These are phyloP conservation scores for Lissocephala sabroskyi DNA, from an alignment of 2,888 invertebrate genomes.

Conservation along the genomic window DNA sequence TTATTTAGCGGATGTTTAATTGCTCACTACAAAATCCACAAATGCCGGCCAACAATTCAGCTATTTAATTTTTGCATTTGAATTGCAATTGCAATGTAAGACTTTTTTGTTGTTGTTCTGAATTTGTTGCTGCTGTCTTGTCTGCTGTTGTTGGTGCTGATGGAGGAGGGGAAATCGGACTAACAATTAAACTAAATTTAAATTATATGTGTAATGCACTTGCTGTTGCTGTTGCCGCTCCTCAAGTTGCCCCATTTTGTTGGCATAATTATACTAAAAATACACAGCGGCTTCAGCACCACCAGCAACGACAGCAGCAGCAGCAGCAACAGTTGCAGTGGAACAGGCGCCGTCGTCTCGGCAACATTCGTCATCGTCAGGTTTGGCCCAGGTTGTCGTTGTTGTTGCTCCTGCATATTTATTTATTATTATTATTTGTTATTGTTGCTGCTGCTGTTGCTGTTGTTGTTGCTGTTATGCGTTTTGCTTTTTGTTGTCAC, in stretches of 20 bases:
- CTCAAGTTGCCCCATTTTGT: slow-evolving; percentile 17
- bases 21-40: too few relatives aligned
- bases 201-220: slow-evolving; percentile 59
- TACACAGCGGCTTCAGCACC: neutral
- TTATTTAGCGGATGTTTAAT: slow-evolving; percentile 71
- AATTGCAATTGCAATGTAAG: slow-evolving; percentile 57
- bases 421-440: slow-evolving; percentile 11
- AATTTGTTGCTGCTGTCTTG: slow-evolving; percentile 16
- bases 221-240: slow-evolving; percentile 17
- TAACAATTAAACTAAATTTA: slow-evolving; percentile 65
- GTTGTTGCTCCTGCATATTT: slow-evolving; percentile 14
- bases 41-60: slow-evolving; percentile 2
- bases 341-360: slow-evolving; percentile 2
- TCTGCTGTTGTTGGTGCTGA: slow-evolving; percentile 1
- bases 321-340: slow-evolving; percentile 18
- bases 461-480: slow-evolving; percentile 5
- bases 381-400: slow-evolving; percentile 5
- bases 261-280: slow-evolving; percentile 54
- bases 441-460: slow-evolving; percentile 12
- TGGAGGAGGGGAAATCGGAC: slow-evolving; percentile 39
- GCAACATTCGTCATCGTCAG: slow-evolving; percentile 52
- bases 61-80: slow-evolving; percentile 33
- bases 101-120: slow-evolving; percentile 1
- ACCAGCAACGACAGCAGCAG: slow-evolving; percentile 3
- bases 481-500: neutral